phyloP scores from a whole-genome alignment of 2,797 vertebrate species.

The Pteronotus mesoamericanus region DNA sequence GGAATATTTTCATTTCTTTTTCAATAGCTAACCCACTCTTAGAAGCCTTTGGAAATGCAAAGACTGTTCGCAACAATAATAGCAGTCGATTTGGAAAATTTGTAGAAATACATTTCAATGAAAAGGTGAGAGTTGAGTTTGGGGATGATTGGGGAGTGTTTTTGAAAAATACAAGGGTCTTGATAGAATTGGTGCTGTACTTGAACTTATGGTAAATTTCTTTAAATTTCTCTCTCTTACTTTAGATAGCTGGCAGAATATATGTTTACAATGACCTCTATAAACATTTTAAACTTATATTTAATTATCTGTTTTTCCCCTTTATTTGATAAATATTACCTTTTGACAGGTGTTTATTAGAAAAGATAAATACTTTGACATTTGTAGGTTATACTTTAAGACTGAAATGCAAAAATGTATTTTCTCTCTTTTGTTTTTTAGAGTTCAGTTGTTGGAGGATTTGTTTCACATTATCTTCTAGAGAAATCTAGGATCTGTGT shows the following conservation, averaged over 20 bases:
- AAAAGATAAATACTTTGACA: slow-evolving; percentile 29
- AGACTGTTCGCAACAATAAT: slow-evolving; percentile 99
- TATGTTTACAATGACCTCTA: not conserved
- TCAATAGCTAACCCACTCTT: slow-evolving; percentile 94
- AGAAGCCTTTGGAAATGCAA: slow-evolving; percentile 99
- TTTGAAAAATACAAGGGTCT: not conserved
- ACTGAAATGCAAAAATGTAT: not conserved
- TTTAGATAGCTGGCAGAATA: not conserved
- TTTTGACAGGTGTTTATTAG: not conserved
- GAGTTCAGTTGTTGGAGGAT: slow-evolving; percentile 95
- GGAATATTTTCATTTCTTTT: slow-evolving; percentile 42
- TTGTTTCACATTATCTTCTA: slow-evolving; percentile 98
- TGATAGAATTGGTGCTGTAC: not conserved
- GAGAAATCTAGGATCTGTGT: slow-evolving; percentile 98
- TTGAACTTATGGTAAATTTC: not conserved
- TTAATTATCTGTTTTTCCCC: not conserved
- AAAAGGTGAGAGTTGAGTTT: slow-evolving; percentile 84
- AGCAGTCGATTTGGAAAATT: slow-evolving; percentile 99
- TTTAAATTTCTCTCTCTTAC: not conserved
- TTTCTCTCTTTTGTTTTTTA: slow-evolving; percentile 77
- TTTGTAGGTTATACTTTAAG: not conserved
- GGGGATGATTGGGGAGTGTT: not conserved
- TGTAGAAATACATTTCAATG: slow-evolving; percentile 99
- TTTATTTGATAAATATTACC: not conserved
- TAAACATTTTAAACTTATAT: not conserved